These are phyloP conservation scores for Nomada hirtipes DNA, from an alignment of 2,888 invertebrate genomes.

Conservation along the genomic window DNA sequence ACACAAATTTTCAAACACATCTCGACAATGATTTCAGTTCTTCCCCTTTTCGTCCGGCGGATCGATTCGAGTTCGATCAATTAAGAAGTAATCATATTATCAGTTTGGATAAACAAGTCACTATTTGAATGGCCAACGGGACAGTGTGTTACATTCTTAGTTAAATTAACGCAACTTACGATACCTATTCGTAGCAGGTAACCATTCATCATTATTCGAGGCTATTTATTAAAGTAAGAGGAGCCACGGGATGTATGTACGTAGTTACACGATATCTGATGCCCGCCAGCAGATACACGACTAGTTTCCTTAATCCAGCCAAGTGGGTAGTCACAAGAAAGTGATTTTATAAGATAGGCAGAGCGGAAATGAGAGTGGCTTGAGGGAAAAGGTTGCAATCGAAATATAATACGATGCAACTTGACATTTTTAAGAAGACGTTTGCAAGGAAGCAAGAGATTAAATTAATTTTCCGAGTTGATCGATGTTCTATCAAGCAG, in stretches of 20 bases:
- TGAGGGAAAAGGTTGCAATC: slow-evolving; percentile 2
- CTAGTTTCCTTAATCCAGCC: slow-evolving; percentile 51
- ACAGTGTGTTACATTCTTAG: not conserved
- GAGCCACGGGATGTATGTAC: slow-evolving; percentile 31
- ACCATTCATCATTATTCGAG: slow-evolving; percentile 19
- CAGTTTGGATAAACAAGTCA: not conserved
- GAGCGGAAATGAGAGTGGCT: slow-evolving; percentile 46
- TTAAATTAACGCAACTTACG: slow-evolving; percentile 14
- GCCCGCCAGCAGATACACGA: slow-evolving; percentile 19
- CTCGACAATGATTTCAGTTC: not conserved
- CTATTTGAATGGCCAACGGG: not conserved
- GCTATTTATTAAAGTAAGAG: slow-evolving; percentile 35
- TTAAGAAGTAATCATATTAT: slow-evolving; percentile 15
- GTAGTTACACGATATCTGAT: slow-evolving; percentile 44
- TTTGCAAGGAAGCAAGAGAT: not conserved
- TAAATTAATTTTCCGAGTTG: too few relatives aligned
- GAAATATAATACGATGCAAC: not conserved
- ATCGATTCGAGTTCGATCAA: not conserved
- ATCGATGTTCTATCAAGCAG: too few relatives aligned
- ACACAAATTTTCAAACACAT: not conserved
- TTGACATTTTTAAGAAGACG: slow-evolving; percentile 12
- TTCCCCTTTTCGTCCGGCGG: not conserved
- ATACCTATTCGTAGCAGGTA: slow-evolving; percentile 10
- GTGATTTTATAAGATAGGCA: slow-evolving; percentile 46
- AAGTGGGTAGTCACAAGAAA: slow-evolving; percentile 36